Base-by-base conservation (phyloP, 2,888 invertebrate genomes). In the Heliconius ethilla region DNA sequence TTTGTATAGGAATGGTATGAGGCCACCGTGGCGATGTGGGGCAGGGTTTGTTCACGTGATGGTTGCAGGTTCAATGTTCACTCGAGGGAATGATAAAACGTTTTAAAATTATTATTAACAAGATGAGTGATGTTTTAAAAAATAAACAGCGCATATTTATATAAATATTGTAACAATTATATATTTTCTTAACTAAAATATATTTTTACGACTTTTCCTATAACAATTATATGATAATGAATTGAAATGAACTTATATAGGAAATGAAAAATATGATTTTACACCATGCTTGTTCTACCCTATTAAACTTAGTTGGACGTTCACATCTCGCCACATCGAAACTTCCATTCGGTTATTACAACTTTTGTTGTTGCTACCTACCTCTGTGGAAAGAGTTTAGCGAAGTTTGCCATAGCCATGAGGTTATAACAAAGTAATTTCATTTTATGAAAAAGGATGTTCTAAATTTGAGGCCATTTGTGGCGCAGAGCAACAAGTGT, bases 301-400 rank as follows among this genome's bases (percentile, higher is more conserved):
- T n/a, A 67, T 67, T 37, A 67, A 40, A n/a, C 37, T 67, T n/a
- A 10, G 37, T 67, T 40, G 37, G 5, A n/a, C 67, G 37, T 40
- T n/a, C 67, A 67, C 37, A 67, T 67, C 67, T 67, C 40, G 37
- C 67, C 40, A 7, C 67, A 67, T 67, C 0, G 37, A 67, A 67
- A 67, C 67, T 67, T 67, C 22, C n/a, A 40, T n/a, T 67, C 67
- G 40, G 37, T 67, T 67, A 67, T 67, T 67, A 67, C 40, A 40
- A 67, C 67, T 67, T 67, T 67, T 37, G 66, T 67, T 67, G 37
- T 67, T 67, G n/a, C 37, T 37, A 67, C 37, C 33, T 33, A 66
- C 66, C 10, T 40, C 67, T 67, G 67, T 40, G 37, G 66, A 66
- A 66, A 67, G 37, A 66, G 33, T 67, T 67, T 25, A 67, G n/a